Evolutionary conservation across 2,888 invertebrate species (phyloP).

Genomic region (Luffia ferchaultella): DNA sequence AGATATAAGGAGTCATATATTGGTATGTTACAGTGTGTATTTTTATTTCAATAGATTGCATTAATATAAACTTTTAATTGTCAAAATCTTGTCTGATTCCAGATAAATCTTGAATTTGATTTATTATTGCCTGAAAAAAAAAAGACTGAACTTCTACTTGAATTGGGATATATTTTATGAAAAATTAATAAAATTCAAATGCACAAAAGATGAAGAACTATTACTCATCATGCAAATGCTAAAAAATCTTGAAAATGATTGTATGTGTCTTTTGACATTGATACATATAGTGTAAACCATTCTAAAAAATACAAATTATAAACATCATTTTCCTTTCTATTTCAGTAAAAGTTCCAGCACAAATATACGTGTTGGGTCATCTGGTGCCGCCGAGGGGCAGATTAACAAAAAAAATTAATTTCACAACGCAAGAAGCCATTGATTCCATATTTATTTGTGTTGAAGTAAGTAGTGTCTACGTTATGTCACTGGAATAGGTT

Average conservation of each 20-base stretch:
- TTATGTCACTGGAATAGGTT: too few relatives aligned
- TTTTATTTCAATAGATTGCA: not conserved
- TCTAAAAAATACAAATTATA: not conserved
- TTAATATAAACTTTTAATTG: slow-evolving; percentile 1
- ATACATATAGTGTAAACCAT: not conserved
- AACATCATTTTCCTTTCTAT: not conserved
- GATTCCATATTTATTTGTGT: slow-evolving; percentile 3
- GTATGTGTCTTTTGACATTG: slow-evolving; percentile 1
- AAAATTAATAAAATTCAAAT: slow-evolving; percentile 3
- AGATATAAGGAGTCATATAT: slow-evolving; percentile 1
- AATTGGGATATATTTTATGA: slow-evolving; percentile 1
- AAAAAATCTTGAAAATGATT: too few relatives aligned
- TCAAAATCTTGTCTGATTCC: slow-evolving; percentile 1
- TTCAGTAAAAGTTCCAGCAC: slow-evolving; percentile 5
- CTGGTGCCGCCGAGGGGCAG: slow-evolving; percentile 5
- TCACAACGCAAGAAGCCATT: slow-evolving; percentile 5
- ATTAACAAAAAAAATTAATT: slow-evolving; percentile 5
- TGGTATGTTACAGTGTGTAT: slow-evolving; percentile 1
- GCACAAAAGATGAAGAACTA: not conserved
- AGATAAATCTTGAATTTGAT: slow-evolving; percentile 3
- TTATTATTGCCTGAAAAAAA: not conserved
- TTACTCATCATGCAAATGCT: slow-evolving; percentile 1
- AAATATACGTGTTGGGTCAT: slow-evolving; percentile 3
- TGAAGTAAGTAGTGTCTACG: not conserved
- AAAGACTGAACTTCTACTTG: not conserved